Evolutionary conservation across 2,797 vertebrate species (phyloP).

Genomic region (Corythornis leucogaster): DNA sequence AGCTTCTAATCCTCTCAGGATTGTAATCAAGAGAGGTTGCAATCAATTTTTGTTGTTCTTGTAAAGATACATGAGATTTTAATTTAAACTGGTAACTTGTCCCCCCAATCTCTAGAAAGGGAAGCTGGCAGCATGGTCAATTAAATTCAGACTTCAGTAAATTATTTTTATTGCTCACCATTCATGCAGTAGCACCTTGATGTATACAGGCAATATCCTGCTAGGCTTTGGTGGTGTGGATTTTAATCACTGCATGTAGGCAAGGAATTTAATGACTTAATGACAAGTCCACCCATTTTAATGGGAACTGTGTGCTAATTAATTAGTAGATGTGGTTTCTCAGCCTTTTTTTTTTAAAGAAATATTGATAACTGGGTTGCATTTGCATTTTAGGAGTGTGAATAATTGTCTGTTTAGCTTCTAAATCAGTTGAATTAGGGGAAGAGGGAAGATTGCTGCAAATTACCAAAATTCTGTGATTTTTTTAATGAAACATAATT

Average conservation of each 20-base stretch:
- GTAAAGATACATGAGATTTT: not conserved
- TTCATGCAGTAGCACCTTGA: conserved; percentile 21
- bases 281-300: conserved; percentile 32
- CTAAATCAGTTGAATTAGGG: not conserved
- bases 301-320: conserved; percentile 26
- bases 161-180: conserved; percentile 48
- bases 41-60: conserved; percentile 38
- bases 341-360: conserved; percentile 23
- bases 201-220: not conserved
- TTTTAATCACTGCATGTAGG: conserved; percentile 35
- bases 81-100: conserved; percentile 11
- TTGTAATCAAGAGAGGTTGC: not conserved
- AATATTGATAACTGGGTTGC: conserved; percentile 6
- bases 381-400: conserved; percentile 2
- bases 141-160: conserved; percentile 34
- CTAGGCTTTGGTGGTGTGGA: not conserved
- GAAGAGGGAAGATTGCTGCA: not conserved
- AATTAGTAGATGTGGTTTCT: conserved; percentile 27
- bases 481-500: not conserved
- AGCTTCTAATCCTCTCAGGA: not conserved
- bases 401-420: conserved; percentile 26
- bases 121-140: not conserved
- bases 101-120: conserved; percentile 2
- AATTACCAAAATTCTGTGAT: not conserved
- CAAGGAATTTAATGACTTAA: conserved; percentile 49